Percentiles rank a stretch among this genome's conserved stretches.
Conservation (phyloP, 2,888 invertebrate species). For the Andrena hattorfiana region DNA sequence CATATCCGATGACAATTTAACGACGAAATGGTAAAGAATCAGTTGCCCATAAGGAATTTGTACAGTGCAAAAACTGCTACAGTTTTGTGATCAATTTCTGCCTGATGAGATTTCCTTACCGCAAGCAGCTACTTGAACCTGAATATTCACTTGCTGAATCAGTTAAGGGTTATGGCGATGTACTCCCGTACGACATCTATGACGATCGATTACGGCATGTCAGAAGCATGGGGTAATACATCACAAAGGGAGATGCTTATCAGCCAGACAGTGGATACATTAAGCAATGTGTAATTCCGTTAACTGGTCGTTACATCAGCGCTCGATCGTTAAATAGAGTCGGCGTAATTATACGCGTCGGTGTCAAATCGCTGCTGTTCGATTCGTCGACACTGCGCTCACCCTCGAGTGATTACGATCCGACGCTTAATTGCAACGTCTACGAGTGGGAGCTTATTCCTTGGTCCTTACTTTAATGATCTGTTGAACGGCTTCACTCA, state of each 20-base stretch:
- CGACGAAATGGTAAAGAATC: background rate
- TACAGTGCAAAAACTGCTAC: too few species aligned
- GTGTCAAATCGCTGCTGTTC: slow-evolving; percentile 51
- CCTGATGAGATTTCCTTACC: background rate
- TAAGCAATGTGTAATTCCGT: slow-evolving; percentile 69
- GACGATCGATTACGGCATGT: slow-evolving; percentile 56
- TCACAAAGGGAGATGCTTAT: slow-evolving; percentile 50
- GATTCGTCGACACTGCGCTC: slow-evolving; percentile 33
- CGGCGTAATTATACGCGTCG: slow-evolving; percentile 60
- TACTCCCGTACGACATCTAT: slow-evolving; percentile 20
- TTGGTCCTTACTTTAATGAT: slow-evolving; percentile 3
- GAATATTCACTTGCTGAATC: slow-evolving; percentile 22
- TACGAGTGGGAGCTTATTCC: background rate
- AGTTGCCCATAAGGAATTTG: too few species aligned
- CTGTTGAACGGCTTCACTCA: background rate
- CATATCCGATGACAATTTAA: background rate
- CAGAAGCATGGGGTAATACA: slow-evolving; percentile 43
- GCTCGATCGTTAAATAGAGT: slow-evolving; percentile 64
- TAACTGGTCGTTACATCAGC: slow-evolving; percentile 67
- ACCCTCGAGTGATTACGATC: slow-evolving; percentile 28
- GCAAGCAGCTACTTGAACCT: background rate
- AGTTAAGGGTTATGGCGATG: slow-evolving; percentile 33
- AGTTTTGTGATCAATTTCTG: background rate
- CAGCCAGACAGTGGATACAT: slow-evolving; percentile 62
- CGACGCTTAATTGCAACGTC: slow-evolving; percentile 1